Percentiles rank a stretch among this genome's conserved stretches.
Evolutionary conservation across 1,140 invertebrate species (phyloP).

Genomic region (Chrysoperla carnea): DNA sequence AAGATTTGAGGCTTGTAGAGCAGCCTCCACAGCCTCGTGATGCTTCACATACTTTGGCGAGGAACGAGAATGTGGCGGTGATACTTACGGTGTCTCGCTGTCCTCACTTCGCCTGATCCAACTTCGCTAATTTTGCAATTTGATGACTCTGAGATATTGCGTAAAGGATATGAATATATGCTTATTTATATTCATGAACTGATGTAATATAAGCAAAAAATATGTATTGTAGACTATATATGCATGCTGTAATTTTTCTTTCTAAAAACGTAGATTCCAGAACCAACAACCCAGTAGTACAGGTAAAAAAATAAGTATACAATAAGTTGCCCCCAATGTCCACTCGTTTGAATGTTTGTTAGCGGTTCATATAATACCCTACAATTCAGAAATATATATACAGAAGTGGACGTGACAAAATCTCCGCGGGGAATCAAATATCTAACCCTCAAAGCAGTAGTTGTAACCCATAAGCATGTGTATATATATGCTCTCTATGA

Average conservation of each 20-base stretch:
- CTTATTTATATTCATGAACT: not conserved
- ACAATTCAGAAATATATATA: slow-evolving; percentile 11
- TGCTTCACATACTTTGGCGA: too few species aligned
- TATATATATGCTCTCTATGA: too few species aligned
- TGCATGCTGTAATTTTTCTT: not conserved
- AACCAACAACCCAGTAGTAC: too few species aligned
- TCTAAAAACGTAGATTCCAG: slow-evolving; percentile 4
- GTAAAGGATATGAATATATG: not conserved
- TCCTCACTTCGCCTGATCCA: too few species aligned
- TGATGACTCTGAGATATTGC: too few species aligned
- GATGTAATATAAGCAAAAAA: not conserved
- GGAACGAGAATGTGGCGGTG: too few species aligned
- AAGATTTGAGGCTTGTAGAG: too few species aligned
- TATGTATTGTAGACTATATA: not conserved
- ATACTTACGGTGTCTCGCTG: too few species aligned
- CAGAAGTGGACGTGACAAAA: slow-evolving; percentile 22
- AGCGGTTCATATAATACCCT: not conserved
- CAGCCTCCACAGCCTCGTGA: too few species aligned
- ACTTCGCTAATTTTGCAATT: too few species aligned
- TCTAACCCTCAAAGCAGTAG: too few species aligned
- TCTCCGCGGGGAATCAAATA: slow-evolving; percentile 18
- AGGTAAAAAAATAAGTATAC: slow-evolving; percentile 13
- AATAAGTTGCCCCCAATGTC: slow-evolving; percentile 2
- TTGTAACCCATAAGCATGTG: too few species aligned
- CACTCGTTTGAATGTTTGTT: not conserved